Percentiles rank a stretch among this genome's conserved stretches.
Conservation (phyloP, 2,888 invertebrate species). For the Andricus curvator region DNA sequence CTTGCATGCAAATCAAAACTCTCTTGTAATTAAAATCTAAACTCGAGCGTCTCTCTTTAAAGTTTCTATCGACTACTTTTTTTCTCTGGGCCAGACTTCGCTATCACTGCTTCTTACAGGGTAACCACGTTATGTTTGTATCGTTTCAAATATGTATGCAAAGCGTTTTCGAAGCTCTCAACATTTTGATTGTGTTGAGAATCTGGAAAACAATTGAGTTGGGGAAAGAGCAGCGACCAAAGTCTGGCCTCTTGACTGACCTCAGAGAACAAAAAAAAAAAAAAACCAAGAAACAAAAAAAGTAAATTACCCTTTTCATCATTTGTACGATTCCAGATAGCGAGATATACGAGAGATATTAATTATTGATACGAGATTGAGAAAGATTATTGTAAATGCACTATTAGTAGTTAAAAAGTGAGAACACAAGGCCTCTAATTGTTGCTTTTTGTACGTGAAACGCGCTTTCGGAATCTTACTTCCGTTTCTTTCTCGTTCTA, state of each 20-base stretch:
- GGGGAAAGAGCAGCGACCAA: constrained; percentile 23
- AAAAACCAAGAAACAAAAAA: constrained; percentile 13
- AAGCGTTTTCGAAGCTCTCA: constrained; percentile 45
- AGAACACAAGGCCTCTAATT: constrained; percentile 76
- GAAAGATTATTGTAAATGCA: constrained; percentile 72
- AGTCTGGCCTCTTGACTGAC: constrained; percentile 32
- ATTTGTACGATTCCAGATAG: constrained; percentile 18
- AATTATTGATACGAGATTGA: constrained; percentile 54
- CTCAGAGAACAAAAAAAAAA: constrained; percentile 17
- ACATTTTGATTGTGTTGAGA: neutral
- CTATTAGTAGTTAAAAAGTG: constrained; percentile 70
- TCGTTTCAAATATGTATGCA: constrained; percentile 65
- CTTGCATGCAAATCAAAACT: neutral
- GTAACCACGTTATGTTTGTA: constrained; percentile 71
- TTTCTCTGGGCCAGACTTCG: constrained; percentile 66
- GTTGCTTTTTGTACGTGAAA: constrained; percentile 77
- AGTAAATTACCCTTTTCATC: neutral
- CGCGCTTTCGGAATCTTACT: constrained; percentile 68
- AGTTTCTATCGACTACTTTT: constrained; percentile 5
- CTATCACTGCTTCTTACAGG: constrained; percentile 68
- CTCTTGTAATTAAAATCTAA: neutral
- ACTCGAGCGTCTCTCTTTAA: constrained; percentile 25
- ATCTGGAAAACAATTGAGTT: constrained; percentile 3
- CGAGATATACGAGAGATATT: constrained; percentile 38
- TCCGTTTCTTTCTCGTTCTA: constrained; percentile 11